These are phyloP conservation scores for Marmota flaviventris DNA, from an alignment of 2,113 vertebrate species.

Conservation along the genomic window DNA sequence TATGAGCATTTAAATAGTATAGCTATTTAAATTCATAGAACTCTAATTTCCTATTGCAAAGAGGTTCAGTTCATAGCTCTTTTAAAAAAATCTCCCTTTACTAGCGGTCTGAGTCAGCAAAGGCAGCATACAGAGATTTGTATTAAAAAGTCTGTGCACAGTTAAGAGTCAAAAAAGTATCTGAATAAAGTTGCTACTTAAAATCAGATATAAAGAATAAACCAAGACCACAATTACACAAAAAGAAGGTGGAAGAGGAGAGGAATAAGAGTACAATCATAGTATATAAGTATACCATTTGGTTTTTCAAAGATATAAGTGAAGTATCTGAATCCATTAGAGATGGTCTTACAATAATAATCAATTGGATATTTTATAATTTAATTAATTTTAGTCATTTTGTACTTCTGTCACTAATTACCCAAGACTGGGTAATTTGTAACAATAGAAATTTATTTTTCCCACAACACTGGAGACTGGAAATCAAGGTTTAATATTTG, in stretches of 20 bases:
- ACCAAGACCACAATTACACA: not conserved
- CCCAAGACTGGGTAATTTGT: too few relatives aligned
- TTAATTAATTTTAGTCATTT: not conserved
- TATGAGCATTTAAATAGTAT: not conserved
- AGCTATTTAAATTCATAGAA: not conserved
- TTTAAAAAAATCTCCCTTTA: not conserved
- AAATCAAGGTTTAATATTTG: too few relatives aligned
- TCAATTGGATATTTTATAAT: not conserved
- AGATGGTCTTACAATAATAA: not conserved
- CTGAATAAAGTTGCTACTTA: not conserved
- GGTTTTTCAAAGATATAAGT: not conserved
- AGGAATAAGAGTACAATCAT: not conserved
- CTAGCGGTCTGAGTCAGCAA: not conserved
- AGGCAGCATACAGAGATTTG: not conserved
- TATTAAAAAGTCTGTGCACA: not conserved
- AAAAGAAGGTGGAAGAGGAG: not conserved
- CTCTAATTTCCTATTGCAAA: not conserved
- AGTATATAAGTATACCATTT: not conserved
- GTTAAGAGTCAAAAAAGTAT: not conserved
- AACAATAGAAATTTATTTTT: too few relatives aligned
- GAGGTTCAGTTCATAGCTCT: not conserved
- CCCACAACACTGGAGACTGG: too few relatives aligned
- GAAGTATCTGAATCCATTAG: not conserved
- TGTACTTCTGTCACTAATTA: not conserved
- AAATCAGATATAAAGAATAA: not conserved